phyloP scores from a whole-genome alignment of 2,113 vertebrate genomes.

The Phoenicopterus ruber region DNA sequence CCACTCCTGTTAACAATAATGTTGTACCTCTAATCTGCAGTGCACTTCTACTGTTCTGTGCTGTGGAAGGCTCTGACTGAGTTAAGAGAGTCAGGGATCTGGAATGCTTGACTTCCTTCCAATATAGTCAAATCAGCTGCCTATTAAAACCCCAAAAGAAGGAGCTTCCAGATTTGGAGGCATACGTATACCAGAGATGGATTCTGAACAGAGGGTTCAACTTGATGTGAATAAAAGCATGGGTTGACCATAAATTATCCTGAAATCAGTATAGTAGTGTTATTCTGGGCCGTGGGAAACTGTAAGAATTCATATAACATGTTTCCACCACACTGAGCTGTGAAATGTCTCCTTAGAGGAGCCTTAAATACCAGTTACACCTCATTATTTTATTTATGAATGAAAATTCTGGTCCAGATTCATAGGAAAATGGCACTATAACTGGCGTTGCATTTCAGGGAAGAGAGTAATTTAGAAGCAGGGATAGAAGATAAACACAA shows the following conservation, averaged over 20 bases:
- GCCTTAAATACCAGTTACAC: background rate
- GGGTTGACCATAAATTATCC: background rate
- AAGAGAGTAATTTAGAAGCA: background rate
- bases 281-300: background rate
- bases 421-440: background rate
- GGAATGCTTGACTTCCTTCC: background rate
- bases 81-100: background rate
- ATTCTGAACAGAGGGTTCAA: background rate
- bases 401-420: background rate
- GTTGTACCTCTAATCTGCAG: background rate
- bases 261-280: background rate
- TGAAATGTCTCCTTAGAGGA: background rate
- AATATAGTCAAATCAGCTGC: background rate
- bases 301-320: accelerated
- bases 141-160: background rate
- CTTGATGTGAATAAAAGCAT: background rate
- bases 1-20: background rate
- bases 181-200: background rate
- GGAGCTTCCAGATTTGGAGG: background rate
- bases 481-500: background rate
- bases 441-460: background rate
- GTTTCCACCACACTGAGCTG: background rate
- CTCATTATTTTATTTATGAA: background rate
- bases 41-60: background rate
- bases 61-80: background rate